phyloP scores from a whole-genome alignment of 2,797 vertebrate genomes.

The Acrossocheilus fasciatus region DNA sequence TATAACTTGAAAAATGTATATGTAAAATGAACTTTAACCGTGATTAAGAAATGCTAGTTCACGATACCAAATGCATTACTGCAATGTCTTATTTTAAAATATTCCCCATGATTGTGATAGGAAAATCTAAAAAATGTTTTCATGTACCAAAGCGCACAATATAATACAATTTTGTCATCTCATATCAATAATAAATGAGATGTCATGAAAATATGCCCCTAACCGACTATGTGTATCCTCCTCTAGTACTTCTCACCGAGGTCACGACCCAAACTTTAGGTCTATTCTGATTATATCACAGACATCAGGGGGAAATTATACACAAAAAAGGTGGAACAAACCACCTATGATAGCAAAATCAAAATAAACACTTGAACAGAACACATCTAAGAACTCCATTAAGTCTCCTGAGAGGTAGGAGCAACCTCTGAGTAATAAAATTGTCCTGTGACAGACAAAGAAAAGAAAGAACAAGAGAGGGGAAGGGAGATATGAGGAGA shows the following conservation, averaged over 20 bases:
- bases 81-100: neutral
- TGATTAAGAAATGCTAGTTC: neutral
- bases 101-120: neutral
- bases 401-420: conserved; percentile 8
- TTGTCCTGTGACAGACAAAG: neutral
- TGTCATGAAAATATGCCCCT: neutral
- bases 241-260: neutral
- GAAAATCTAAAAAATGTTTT: neutral
- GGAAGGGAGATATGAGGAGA: conserved; percentile 68
- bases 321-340: neutral
- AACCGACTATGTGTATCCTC: neutral
- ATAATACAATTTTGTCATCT: neutral
- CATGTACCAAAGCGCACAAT: neutral
- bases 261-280: neutral
- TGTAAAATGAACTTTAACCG: neutral
- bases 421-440: conserved; percentile 3
- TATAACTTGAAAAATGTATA: neutral
- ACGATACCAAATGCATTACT: neutral
- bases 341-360: neutral
- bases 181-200: neutral
- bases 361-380: conserved; percentile 7
- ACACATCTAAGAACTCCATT: conserved; percentile 1
- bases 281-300: neutral
- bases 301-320: neutral
- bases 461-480: conserved; percentile 58